Evolutionary conservation across 1,140 invertebrate genomes (phyloP), one percentile per base, ranked within the genome.

Genomic region (Pararge aegeria): DNA sequence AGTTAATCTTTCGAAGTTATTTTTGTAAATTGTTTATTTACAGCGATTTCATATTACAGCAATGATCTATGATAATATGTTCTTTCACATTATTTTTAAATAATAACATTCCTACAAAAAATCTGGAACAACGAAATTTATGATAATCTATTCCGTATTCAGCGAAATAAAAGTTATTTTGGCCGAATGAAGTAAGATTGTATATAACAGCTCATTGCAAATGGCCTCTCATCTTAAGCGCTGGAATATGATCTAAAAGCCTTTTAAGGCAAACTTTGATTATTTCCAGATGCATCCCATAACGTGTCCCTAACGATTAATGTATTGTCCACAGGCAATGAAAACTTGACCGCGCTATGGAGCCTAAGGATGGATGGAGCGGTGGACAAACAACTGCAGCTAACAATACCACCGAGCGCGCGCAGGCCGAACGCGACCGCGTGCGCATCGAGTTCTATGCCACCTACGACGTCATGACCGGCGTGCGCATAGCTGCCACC

Each of bases 401-500:
- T 59, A 75, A 80, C 34, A 85, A 87, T 68, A 68, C 66, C 34
- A 87, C 83, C 13, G 77, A 85, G 18, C 75, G 65, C 27, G 68
- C 84, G 40, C 75, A 83, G 58, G 78, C 78, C 37, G 83, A 87
- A 48, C 89, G 91, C 42, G 93, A 94, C 71, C 92, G 93, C 65
- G 92, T 94, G 63, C 92, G 93, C 69, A 92, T 93, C 68, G 95
- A 96, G 83, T 96, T 96, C 89, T 97, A 96, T 90, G 94, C 94
- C 64, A 96, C 95, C 29, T 97, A 97, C 85, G 96, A 97, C 90
- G 94, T 95, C 69, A 97, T 97, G 95, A 97, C 96, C 58, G 96
- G 96, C 51, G 93, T 96, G 55, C 92, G 96, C 38, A 97, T 97
- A 80, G 96, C 96, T 48, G 95, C 95, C 61, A 97, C 96, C 3